Percentiles rank a stretch among this genome's conserved stretches.
These are phyloP conservation scores for Polyodon spathula DNA, from an alignment of 2,113 vertebrate genomes.

Conservation along the genomic window DNA sequence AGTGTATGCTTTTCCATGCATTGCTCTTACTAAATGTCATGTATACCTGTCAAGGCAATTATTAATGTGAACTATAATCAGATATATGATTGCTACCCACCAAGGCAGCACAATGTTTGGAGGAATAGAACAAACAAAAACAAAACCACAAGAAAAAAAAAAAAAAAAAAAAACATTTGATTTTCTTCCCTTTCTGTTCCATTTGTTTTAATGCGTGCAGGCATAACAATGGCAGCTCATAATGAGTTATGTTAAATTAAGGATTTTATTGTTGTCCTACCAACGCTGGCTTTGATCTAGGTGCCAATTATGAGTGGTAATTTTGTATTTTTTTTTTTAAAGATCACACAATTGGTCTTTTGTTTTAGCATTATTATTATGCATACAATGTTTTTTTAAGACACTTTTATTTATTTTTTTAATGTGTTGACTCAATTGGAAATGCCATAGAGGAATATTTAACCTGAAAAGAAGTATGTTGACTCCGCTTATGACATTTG, in stretches of 20 bases:
- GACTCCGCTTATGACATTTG: constrained; percentile 93
- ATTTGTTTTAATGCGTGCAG: constrained; percentile 52
- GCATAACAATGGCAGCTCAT: constrained; percentile 83
- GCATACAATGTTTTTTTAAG: constrained; percentile 80
- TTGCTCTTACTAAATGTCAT: constrained; percentile 36
- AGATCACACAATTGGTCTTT: constrained; percentile 51
- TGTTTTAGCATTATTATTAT: constrained; percentile 68
- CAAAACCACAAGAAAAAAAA: constrained; percentile 25
- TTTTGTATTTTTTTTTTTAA: constrained; percentile 57
- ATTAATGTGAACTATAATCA: constrained; percentile 48
- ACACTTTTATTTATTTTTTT: constrained; percentile 18
- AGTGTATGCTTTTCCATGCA: constrained; percentile 28
- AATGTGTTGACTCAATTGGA: constrained; percentile 92
- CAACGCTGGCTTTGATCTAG: constrained; percentile 75
- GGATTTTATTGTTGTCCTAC: constrained; percentile 90
- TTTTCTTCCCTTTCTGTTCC: constrained; percentile 68
- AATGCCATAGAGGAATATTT: constrained; percentile 93
- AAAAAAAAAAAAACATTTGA: constrained; percentile 62
- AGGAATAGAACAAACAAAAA: constrained; percentile 11
- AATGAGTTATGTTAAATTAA: constrained; percentile 97
- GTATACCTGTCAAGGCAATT: constrained; percentile 45
- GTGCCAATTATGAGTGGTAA: constrained; percentile 86
- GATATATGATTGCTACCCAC: constrained; percentile 26
- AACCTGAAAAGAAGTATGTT: constrained; percentile 93
- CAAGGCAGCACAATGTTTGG: constrained; percentile 23